phyloP scores from a whole-genome alignment of 2,888 invertebrate species.

The Choristoneura rosaceana region DNA sequence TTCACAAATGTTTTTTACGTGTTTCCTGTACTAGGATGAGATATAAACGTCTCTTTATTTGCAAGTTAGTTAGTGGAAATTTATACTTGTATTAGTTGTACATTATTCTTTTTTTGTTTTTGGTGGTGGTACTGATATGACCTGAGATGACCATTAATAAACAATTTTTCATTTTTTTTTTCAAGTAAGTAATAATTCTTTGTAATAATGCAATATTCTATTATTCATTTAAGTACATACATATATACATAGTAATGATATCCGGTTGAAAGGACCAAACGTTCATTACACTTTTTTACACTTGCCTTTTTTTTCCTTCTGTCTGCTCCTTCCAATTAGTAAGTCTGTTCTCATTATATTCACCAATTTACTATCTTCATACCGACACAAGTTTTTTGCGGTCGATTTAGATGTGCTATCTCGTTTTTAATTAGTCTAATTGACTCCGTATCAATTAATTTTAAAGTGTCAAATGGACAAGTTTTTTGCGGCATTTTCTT shows the following conservation, averaged over 20 bases:
- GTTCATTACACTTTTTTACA: background rate
- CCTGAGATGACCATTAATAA: too few relatives aligned
- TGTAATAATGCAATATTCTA: too few relatives aligned
- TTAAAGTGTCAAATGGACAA: background rate
- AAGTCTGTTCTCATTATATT: background rate
- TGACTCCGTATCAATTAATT: conserved; percentile 3
- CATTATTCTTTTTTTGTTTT: too few relatives aligned
- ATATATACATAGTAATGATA: background rate
- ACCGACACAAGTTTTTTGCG: conserved; percentile 1
- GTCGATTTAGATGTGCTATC: conserved; percentile 6
- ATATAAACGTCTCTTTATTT: too few relatives aligned
- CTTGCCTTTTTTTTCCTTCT: background rate
- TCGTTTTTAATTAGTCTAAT: conserved; percentile 5
- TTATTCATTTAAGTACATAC: too few relatives aligned
- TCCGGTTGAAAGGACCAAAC: conserved; percentile 10
- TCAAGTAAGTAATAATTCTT: too few relatives aligned
- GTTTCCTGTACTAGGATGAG: too few relatives aligned
- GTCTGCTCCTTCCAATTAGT: background rate
- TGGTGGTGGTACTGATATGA: too few relatives aligned
- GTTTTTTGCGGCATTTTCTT: background rate
- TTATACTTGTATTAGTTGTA: too few relatives aligned
- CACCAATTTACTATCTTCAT: background rate
- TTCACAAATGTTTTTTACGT: background rate
- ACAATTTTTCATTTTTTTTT: too few relatives aligned
- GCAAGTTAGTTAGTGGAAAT: too few relatives aligned